Base-by-base conservation (phyloP, 2,888 invertebrate species). In the Heteromyza rotundicornis region DNA sequence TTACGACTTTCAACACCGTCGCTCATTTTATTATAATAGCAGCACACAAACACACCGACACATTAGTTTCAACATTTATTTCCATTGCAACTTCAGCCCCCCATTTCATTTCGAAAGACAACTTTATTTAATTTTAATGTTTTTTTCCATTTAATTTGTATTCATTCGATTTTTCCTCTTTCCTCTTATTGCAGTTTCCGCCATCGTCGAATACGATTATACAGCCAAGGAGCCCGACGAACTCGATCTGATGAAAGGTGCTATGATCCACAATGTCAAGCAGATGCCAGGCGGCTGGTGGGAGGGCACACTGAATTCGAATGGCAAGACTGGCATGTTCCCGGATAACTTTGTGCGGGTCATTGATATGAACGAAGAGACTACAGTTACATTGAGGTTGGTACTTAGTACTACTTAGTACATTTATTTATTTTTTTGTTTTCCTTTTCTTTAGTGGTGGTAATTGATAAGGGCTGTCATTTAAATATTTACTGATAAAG, bases 301-400 rank as follows among this genome's bases (percentile, higher is more conserved):
- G 92, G 89, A 92, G 81, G 96, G 96, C n/a, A 90, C 90, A 63
- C 84, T 95, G 59, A 85, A 87, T 71, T 65, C 77, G 57, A 86
- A 85, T 63, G 93, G 94, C 63, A 89, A 90, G 75, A 88, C 88
- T 65, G 96, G 96, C 74, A 89, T 96, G 88, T 96, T 96, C 84
- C 96, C 96, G 2, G 95, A 96, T 81, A 96, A 95, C 84, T 96
- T 95, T 85, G 96, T 96, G 19, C 88, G 90, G 70, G 84, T 91
- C 68, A 78, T 88, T 59, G 83, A 84, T 61, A 68, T 75, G 57
- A 72, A 72, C 70, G 77, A 81, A 50, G 76, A 75, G 67, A 82
- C 73, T 62, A 70, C 68, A 77, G 79, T 80, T 65, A 82, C 76
- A 35, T 66, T 79, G 64, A 86, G 86, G 87, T 87, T 49, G 57